Conservation (phyloP, 2,113 vertebrate species). For the Platysternon megacephalum region DNA sequence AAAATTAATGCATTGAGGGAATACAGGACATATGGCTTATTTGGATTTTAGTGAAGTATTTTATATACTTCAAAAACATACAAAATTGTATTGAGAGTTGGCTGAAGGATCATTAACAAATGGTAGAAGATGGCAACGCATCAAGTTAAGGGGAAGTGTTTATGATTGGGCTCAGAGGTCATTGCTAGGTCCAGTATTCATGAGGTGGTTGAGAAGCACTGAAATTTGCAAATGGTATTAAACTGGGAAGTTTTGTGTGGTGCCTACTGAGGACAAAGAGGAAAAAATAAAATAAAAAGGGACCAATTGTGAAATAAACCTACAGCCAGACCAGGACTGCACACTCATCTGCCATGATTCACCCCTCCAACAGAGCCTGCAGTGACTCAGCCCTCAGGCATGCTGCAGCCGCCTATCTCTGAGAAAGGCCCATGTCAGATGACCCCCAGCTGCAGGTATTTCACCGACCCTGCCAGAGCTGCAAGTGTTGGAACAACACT, state of each 20-base stretch:
- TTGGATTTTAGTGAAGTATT: not conserved
- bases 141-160: constrained; percentile 29
- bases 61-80: not conserved
- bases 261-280: not conserved
- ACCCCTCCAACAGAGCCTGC: not conserved
- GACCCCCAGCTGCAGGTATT: not conserved
- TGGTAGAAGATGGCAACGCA: constrained; percentile 16
- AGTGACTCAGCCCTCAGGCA: not conserved
- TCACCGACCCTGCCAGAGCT: not conserved
- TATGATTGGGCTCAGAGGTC: constrained; percentile 20
- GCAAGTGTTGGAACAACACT: not conserved
- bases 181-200: rapidly evolving
- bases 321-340: not conserved
- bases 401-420: not conserved
- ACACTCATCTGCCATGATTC: not conserved
- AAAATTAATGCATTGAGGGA: not conserved
- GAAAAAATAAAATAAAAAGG: not conserved
- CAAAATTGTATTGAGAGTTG: not conserved
- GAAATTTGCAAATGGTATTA: not conserved
- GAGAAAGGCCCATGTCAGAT: not conserved
- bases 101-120: constrained; percentile 33
- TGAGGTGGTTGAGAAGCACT: not conserved
- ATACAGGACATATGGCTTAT: not conserved
- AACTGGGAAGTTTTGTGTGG: not conserved
- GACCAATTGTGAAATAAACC: no score